phyloP scores from a whole-genome alignment of 2,113 vertebrate species.

The Amblyornis subalaris region DNA sequence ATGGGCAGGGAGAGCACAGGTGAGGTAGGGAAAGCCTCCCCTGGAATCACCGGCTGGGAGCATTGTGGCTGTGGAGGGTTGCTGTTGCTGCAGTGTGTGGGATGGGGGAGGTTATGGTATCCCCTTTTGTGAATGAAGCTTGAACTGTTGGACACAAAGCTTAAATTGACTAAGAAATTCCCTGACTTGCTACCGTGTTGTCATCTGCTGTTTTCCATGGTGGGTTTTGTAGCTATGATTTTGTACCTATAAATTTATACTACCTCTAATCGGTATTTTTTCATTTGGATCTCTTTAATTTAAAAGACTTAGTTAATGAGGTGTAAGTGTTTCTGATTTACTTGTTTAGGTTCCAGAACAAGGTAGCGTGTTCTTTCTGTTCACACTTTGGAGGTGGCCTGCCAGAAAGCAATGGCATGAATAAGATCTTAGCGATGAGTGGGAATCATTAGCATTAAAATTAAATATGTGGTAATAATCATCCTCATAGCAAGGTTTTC shows the following conservation, averaged over 20 bases:
- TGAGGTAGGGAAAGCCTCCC: fast-evolving
- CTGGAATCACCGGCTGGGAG: not conserved
- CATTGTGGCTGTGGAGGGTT: fast-evolving
- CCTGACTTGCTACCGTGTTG: fast-evolving
- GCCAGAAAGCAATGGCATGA: not conserved
- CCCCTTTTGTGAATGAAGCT: not conserved
- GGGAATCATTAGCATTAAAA: not conserved
- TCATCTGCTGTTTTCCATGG: not conserved
- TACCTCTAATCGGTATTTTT: not conserved
- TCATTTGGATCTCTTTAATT: not conserved
- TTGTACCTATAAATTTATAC: not conserved
- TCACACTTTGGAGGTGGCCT: not conserved
- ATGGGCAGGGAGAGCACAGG: not conserved
- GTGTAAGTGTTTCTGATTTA: not conserved
- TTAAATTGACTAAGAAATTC: not conserved
- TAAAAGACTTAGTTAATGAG: not conserved
- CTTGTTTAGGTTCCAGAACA: not conserved
- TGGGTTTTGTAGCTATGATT: not conserved
- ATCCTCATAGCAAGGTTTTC: not conserved
- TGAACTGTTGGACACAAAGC: not conserved
- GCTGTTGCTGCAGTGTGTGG: fast-evolving
- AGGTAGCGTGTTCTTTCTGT: not conserved
- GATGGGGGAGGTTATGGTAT: not conserved
- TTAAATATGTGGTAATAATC: not conserved
- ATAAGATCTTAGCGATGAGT: not conserved